Conservation (phyloP, 2,888 invertebrate genomes). For the Petrolisthes cinctipes region DNA sequence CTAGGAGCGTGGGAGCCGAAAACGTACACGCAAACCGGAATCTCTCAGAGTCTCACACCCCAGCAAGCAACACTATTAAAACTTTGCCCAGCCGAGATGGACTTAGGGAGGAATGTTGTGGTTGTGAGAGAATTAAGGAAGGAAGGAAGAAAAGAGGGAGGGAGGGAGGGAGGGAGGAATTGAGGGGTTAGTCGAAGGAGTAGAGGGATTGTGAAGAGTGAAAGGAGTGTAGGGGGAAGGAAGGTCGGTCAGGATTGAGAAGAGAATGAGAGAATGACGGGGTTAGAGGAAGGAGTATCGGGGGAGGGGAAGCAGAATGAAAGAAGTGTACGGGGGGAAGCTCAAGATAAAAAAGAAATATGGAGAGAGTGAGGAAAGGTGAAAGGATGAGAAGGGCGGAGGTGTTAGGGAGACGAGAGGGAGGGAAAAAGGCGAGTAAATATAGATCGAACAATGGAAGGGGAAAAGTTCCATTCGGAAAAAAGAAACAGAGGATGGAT, state of each 20-base stretch:
- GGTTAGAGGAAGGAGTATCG: neutral
- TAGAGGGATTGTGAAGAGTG: neutral
- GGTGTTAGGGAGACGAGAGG: neutral
- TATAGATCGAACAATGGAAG: too few species aligned
- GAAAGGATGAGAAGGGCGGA: neutral
- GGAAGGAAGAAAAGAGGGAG: neutral
- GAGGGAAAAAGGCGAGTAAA: neutral
- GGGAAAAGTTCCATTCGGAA: neutral
- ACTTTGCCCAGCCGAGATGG: conserved; percentile 18
- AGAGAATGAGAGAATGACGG: neutral
- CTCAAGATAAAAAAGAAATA: neutral
- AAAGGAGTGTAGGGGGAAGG: neutral
- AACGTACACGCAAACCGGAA: neutral
- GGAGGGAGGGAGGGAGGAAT: neutral
- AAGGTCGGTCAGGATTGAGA: neutral
- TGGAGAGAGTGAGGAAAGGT: neutral
- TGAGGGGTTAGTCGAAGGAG: neutral
- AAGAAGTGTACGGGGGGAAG: neutral
- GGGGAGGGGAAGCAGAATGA: neutral
- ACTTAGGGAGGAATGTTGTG: neutral
- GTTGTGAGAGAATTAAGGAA: neutral
- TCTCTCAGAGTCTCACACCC: neutral
- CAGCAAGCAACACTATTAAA: conserved; percentile 18
- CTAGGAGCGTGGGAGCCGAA: neutral
- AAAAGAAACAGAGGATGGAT: neutral